Conservation (phyloP, 2,888 invertebrate species). For the Crossocerus cetratus region DNA sequence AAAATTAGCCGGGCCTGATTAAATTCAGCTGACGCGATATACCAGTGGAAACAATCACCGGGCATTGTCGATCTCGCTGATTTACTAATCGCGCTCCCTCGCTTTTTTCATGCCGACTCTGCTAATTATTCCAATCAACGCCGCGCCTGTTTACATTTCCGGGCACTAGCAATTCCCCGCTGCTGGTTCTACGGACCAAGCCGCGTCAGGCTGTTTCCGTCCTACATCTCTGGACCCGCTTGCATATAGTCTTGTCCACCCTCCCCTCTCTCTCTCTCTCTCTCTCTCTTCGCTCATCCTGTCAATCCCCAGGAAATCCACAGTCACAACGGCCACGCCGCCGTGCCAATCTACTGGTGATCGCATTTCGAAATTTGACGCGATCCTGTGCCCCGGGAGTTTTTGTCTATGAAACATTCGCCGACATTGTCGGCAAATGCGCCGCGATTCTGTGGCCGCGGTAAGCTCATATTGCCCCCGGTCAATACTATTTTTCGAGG, state of each 20-base stretch:
- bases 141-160: constrained; percentile 1
- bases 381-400: background rate
- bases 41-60: background rate
- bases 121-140: constrained; percentile 5
- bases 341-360: background rate
- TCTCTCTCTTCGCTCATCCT: background rate
- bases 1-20: too few species aligned
- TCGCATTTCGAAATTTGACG: constrained; percentile 1
- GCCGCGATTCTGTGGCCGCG: background rate
- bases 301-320: background rate
- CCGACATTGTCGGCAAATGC: background rate
- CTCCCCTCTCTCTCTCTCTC: background rate
- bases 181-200: background rate
- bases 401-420: background rate
- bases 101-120: background rate
- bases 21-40: too few species aligned
- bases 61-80: background rate
- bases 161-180: background rate
- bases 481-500: too few species aligned
- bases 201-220: background rate
- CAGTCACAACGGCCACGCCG: background rate
- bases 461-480: background rate
- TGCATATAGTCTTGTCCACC: background rate
- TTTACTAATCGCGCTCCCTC: background rate
- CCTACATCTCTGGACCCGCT: background rate